These are phyloP conservation scores for Empis stercorea DNA, from an alignment of 2,888 invertebrate species.

Conservation along the genomic window DNA sequence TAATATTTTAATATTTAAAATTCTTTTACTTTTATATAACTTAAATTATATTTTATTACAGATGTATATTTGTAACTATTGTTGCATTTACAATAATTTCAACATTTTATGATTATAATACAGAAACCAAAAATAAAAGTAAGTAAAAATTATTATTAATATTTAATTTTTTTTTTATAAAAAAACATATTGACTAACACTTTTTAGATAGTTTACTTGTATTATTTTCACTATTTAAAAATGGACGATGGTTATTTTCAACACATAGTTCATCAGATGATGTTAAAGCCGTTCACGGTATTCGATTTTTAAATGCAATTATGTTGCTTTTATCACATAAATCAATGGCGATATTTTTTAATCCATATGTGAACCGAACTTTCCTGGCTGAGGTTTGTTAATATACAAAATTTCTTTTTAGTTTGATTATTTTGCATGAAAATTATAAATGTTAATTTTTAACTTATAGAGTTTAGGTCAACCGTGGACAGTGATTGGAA, in stretches of 20 bases:
- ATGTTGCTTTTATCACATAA: constrained; percentile 53
- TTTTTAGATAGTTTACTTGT: constrained; percentile 40
- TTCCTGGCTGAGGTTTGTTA: constrained; percentile 47
- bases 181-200: not conserved
- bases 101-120: constrained; percentile 29
- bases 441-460: too few species aligned
- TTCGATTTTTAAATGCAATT: constrained; percentile 49
- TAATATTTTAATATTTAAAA: not conserved
- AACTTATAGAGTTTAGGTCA: constrained; percentile 47
- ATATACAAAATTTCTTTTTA: not conserved
- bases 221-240: constrained; percentile 50
- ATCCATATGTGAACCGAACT: constrained; percentile 52
- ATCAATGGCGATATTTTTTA: constrained; percentile 56
- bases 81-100: constrained; percentile 22
- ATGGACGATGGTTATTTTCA: constrained; percentile 41
- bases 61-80: constrained; percentile 28
- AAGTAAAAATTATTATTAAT: not conserved
- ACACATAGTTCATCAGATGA: constrained; percentile 40
- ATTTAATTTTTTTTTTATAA: not conserved
- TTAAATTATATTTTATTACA: constrained; percentile 11
- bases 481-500: constrained; percentile 52
- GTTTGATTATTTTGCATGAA: too few species aligned
- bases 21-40: not conserved
- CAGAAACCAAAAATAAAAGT: not conserved
- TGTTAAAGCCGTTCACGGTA: constrained; percentile 51